Evolutionary conservation across 2,113 vertebrate genomes (phyloP).

Genomic region (Tachysurus vachellii): DNA sequence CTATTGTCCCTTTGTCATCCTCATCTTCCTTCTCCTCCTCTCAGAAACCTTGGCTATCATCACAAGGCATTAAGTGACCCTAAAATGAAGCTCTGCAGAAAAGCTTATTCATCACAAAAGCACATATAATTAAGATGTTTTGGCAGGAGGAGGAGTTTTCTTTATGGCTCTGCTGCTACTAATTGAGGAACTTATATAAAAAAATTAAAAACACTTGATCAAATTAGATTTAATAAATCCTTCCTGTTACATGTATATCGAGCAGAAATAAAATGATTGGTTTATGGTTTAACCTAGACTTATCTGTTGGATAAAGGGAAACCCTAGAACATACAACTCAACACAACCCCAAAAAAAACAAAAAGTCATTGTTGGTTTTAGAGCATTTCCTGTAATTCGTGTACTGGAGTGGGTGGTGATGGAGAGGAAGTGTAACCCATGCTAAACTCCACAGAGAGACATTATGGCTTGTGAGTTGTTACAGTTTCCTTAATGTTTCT

Average conservation of each 20-base stretch:
- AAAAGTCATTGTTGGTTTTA: neutral
- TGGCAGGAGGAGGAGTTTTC: neutral
- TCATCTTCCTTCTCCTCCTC: conserved; percentile 30
- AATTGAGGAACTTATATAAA: neutral
- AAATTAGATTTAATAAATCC: neutral
- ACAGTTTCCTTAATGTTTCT: conserved; percentile 49
- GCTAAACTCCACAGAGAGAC: conserved; percentile 29
- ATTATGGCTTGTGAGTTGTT: conserved; percentile 24
- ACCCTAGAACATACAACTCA: neutral
- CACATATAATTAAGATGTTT: conserved; percentile 29
- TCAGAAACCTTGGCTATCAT: neutral
- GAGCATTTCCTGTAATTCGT: conserved; percentile 43
- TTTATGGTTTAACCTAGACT: neutral
- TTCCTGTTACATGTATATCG: neutral
- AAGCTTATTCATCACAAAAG: conserved; percentile 23
- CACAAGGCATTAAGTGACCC: conserved; percentile 28
- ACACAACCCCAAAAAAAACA: neutral
- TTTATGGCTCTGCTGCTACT: conserved; percentile 10
- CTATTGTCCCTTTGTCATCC: conserved; percentile 47
- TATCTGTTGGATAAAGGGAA: neutral
- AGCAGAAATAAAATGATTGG: neutral
- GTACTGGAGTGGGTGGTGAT: conserved; percentile 32
- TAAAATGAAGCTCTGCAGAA: conserved; percentile 23
- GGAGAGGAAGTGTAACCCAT: conserved; percentile 37
- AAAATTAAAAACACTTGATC: neutral